Evolutionary conservation across 2,888 invertebrate genomes (phyloP), one percentile per base, ranked within the genome.

Genomic region (Xanthia togata): DNA sequence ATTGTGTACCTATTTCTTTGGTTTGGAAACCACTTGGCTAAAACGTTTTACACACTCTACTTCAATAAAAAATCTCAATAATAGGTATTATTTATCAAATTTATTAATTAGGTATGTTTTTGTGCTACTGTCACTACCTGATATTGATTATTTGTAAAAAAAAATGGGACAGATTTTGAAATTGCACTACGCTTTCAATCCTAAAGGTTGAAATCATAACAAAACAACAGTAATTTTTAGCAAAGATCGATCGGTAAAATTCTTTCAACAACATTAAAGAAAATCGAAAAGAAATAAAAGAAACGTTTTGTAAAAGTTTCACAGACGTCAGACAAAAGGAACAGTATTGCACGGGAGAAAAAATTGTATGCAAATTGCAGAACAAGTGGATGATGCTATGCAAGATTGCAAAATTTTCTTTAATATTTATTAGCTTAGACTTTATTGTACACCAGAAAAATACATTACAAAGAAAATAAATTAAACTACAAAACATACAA

Each of bases 281-380:
- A 83, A 85, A 74, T 72, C 60, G 78, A 65, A 78, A 76, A 71
- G 81, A 76, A 82, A 81, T 83, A 78, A 83, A 87, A 79, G 70
- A 80, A 78, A 59, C 81, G 67, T 78, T 88, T 86, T 88, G 84
- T 85, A 76, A 87, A 84, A 88, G 82, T 88, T 82, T 87, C 81
- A 78, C 89, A 88, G 88, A 80, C 81, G 84, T 79, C 88, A 76
- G 86, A 85, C 79, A 89, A 91, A 89, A 89, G 83, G 81, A 90
- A 90, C 86, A 81, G 88, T 88, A 90, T 90, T 91, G 88, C 86
- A 89, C 79, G 84, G 89, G 89, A 90, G 89, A 91, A 93, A 93
- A 94, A 94, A 93, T 89, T 90, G 91, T 93, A 94, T 94, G 94
- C 90, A 93, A 94, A 95, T 94, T 90, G 89, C 77, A 84, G 79